phyloP scores from a whole-genome alignment of 2,113 vertebrate genomes.

The Diphyllodes magnificus region DNA sequence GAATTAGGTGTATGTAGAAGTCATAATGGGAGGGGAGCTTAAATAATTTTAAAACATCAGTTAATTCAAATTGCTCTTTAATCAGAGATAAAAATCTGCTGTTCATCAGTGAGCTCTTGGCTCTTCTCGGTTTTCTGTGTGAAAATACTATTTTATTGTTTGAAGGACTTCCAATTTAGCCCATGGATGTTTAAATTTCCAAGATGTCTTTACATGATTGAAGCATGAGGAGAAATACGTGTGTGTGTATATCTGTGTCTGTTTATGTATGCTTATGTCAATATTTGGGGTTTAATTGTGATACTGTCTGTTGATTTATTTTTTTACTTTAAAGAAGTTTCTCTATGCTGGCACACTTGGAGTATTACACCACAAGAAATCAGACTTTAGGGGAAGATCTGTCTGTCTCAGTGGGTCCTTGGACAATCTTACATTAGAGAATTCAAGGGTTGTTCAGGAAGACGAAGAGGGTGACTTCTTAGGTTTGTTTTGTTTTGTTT shows the following conservation, averaged over 20 bases:
- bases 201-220: neutral
- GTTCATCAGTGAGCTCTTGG: neutral
- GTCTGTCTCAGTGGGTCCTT: neutral
- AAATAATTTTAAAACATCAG: neutral
- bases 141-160: neutral
- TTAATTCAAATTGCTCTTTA: neutral
- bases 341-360: neutral
- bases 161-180: constrained; percentile 19
- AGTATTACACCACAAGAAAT: neutral
- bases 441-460: neutral
- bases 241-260: neutral
- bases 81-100: constrained; percentile 20
- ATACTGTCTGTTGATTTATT: neutral
- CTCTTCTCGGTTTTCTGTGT: neutral
- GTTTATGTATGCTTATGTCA: neutral
- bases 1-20: neutral
- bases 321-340: neutral
- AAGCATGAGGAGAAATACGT: neutral
- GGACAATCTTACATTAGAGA: neutral
- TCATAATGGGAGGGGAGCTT: neutral
- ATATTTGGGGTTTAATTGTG: neutral
- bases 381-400: neutral
- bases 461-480: neutral
- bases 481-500: neutral
- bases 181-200: neutral